A percentile compares a stretch with the other conserved stretches of the same genome.
Evolutionary conservation across 1,140 invertebrate species (phyloP).

Genomic region (Drosophila ambigua): DNA sequence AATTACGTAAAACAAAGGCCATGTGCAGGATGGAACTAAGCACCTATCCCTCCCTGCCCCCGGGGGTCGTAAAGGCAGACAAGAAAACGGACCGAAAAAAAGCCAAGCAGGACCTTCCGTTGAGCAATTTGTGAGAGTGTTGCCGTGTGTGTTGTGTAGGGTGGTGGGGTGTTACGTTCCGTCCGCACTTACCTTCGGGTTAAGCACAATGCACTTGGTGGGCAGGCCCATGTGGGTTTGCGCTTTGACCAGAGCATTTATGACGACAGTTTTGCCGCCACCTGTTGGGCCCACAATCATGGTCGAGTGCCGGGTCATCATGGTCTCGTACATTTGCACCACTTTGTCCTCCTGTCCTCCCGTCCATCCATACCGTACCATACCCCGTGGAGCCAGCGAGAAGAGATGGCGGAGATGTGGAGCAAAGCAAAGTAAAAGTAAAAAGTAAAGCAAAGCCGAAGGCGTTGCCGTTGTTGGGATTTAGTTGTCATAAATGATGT

Average conservation of each 20-base stretch:
- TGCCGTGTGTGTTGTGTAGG: too few relatives aligned
- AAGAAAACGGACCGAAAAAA: conserved; percentile 33
- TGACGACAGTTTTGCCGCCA: conserved; percentile 94
- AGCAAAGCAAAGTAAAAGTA: conserved; percentile 6
- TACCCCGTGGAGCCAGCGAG: too few relatives aligned
- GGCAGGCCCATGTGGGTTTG: conserved; percentile 90
- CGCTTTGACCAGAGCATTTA: conserved; percentile 91
- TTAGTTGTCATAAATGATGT: conserved; percentile 79
- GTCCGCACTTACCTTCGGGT: conserved; percentile 89
- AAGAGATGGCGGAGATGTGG: not conserved
- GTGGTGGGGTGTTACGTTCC: conserved; percentile 1
- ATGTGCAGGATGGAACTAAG: conserved; percentile 50
- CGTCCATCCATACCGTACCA: not conserved
- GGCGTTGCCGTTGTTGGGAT: conserved; percentile 68
- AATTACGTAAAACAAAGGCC: conserved; percentile 48
- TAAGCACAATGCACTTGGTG: conserved; percentile 91
- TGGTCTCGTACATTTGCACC: conserved; percentile 95
- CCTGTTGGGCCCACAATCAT: conserved; percentile 97
- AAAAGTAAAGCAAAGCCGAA: conserved; percentile 21
- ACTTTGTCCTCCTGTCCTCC: conserved; percentile 91
- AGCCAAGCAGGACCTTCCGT: conserved; percentile 23
- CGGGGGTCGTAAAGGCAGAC: conserved; percentile 47
- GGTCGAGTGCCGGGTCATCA: conserved; percentile 95
- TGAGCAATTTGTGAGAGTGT: conserved; percentile 45
- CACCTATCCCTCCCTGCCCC: conserved; percentile 1